A percentile compares a stretch with the other conserved stretches of the same genome.
Evolutionary conservation across 2,113 vertebrate species (phyloP).

Genomic region (Megaleporinus macrocephalus): DNA sequence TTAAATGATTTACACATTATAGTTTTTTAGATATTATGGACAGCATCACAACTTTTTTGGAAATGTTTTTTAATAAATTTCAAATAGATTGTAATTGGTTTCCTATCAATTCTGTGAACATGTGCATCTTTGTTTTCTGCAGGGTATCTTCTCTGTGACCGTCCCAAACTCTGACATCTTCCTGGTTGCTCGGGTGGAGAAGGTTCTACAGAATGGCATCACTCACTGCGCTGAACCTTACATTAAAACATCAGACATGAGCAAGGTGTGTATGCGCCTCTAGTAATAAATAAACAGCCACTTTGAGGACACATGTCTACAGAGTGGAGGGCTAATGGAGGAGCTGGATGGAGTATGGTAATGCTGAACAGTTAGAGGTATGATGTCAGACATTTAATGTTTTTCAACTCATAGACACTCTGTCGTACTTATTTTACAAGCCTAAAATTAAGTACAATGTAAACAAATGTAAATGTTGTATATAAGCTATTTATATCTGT

Average conservation of each 20-base stretch:
- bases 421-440: neutral
- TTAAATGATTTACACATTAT: no score
- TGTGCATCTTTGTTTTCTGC: slow-evolving; percentile 37
- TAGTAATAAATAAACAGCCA: neutral
- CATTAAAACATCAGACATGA: slow-evolving; percentile 82
- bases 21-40: no score
- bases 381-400: neutral
- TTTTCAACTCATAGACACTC: neutral
- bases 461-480: no score
- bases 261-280: slow-evolving; percentile 38
- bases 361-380: neutral
- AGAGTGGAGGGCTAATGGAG: neutral
- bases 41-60: no score
- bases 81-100: neutral
- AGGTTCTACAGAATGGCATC: slow-evolving; percentile 95
- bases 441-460: no score
- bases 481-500: no score
- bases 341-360: neutral
- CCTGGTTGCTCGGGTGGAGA: slow-evolving; percentile 92
- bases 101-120: neutral
- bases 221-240: slow-evolving; percentile 93
- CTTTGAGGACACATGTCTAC: neutral
- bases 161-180: slow-evolving; percentile 93
- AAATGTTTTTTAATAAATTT: neutral
- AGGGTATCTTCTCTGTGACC: slow-evolving; percentile 95